These are phyloP conservation scores for Drosophila carrolli DNA, from an alignment of 1,140 invertebrate genomes.

Conservation along the genomic window DNA sequence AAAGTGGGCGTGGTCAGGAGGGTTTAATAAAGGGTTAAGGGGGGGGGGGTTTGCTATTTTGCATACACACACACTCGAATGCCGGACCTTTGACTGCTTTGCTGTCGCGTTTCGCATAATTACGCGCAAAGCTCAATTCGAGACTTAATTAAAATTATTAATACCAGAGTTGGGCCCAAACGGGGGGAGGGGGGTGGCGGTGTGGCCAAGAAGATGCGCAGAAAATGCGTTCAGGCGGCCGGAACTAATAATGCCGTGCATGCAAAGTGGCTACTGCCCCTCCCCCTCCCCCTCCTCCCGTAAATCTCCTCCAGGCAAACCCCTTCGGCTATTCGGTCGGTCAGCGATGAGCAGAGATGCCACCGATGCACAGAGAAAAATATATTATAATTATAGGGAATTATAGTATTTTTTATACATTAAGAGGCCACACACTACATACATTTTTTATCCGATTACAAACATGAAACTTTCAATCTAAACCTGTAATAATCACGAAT, in stretches of 20 bases:
- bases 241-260: slow-evolving; percentile 76
- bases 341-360: not conserved
- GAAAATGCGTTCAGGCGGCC: slow-evolving; percentile 80
- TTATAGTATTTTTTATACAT: no score
- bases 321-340: no score
- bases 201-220: slow-evolving; percentile 36
- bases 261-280: slow-evolving; percentile 55
- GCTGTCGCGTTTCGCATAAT: slow-evolving; percentile 77
- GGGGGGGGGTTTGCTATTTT: slow-evolving; percentile 31
- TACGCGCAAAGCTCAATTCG: slow-evolving; percentile 77
- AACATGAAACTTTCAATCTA: no score
- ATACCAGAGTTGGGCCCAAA: slow-evolving; percentile 14
- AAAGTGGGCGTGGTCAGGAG: slow-evolving; percentile 65
- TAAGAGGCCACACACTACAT: no score
- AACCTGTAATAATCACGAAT: no score
- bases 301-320: not conserved
- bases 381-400: not conserved
- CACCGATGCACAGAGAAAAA: not conserved
- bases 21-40: slow-evolving; percentile 55
- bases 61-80: slow-evolving; percentile 38
- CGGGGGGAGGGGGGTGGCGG: not conserved
- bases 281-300: no score
- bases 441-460: no score
- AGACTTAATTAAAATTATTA: slow-evolving; percentile 79
- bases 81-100: slow-evolving; percentile 3